phyloP scores from a whole-genome alignment of 1,140 invertebrate species.

The Apocrypta bakeri region DNA sequence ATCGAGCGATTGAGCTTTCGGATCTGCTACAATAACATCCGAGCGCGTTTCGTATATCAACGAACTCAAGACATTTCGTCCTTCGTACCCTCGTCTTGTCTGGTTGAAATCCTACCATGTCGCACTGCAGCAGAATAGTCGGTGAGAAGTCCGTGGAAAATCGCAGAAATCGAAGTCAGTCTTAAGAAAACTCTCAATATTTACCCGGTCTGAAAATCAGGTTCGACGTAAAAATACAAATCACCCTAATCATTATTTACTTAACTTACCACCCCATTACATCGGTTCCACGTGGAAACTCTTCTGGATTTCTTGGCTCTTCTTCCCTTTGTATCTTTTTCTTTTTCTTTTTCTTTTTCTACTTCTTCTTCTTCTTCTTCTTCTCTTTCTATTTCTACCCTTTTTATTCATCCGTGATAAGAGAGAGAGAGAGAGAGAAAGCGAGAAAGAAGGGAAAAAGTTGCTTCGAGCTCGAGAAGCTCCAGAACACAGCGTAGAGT shows the following conservation, averaged over 20 bases:
- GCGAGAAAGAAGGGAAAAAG: not conserved
- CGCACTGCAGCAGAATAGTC: too few relatives aligned
- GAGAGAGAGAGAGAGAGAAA: not conserved
- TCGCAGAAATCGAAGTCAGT: not conserved
- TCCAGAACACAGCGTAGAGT: not conserved
- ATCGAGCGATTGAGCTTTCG: not conserved
- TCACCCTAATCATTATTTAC: not conserved
- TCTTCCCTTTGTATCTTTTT: not conserved
- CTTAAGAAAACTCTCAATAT: not conserved
- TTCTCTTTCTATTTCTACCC: not conserved
- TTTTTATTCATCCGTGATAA: not conserved
- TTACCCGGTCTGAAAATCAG: not conserved
- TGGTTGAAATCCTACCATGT: too few relatives aligned
- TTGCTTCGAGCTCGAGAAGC: not conserved
- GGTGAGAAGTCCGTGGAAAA: too few relatives aligned
- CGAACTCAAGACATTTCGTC: too few relatives aligned
- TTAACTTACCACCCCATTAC: not conserved
- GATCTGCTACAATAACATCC: not conserved
- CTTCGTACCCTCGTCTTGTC: too few relatives aligned
- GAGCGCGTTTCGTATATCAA: not conserved
- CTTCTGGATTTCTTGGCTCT: not conserved
- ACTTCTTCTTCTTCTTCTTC: not conserved
- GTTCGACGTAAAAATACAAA: not conserved
- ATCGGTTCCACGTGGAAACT: not conserved
- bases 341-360: too few relatives aligned